Percentiles rank a stretch among this genome's conserved stretches.
Evolutionary conservation across 2,888 invertebrate genomes (phyloP).

Genomic region (Osmoderma eremita): DNA sequence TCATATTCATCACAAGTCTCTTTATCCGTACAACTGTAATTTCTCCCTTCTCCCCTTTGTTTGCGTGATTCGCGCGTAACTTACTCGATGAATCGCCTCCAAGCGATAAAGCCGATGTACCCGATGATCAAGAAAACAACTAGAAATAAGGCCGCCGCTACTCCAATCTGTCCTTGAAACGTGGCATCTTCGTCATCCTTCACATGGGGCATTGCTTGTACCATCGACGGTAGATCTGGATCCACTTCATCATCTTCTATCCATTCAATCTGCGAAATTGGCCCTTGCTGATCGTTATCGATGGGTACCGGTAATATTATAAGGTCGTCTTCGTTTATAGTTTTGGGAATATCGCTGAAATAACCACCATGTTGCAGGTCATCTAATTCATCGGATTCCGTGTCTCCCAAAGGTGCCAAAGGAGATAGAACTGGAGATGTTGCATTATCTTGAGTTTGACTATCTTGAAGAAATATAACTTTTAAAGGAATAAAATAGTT

Average conservation of each 20-base stretch:
- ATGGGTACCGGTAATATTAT: slow-evolving; percentile 18
- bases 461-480: too few species aligned
- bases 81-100: slow-evolving; percentile 27
- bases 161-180: slow-evolving; percentile 14
- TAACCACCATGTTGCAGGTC: slow-evolving; percentile 16
- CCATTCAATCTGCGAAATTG: slow-evolving; percentile 27
- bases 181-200: not conserved
- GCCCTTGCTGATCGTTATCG: slow-evolving; percentile 22
- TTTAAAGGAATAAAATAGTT: too few species aligned
- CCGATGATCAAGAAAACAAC: slow-evolving; percentile 4
- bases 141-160: slow-evolving; percentile 2
- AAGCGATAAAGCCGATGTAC: slow-evolving; percentile 14
- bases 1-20: not conserved
- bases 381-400: not conserved
- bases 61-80: slow-evolving; percentile 3
- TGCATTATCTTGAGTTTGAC: not conserved
- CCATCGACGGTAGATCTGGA: not conserved
- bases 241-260: slow-evolving; percentile 30
- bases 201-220: slow-evolving; percentile 16
- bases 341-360: slow-evolving; percentile 19
- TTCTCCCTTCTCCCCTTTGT: not conserved
- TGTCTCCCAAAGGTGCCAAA: not conserved
- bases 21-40: not conserved
- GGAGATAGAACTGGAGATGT: not conserved
- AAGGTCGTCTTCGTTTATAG: slow-evolving; percentile 8